These are phyloP conservation scores for Oreortyx pictus DNA, from an alignment of 2,797 vertebrate genomes.

Conservation along the genomic window DNA sequence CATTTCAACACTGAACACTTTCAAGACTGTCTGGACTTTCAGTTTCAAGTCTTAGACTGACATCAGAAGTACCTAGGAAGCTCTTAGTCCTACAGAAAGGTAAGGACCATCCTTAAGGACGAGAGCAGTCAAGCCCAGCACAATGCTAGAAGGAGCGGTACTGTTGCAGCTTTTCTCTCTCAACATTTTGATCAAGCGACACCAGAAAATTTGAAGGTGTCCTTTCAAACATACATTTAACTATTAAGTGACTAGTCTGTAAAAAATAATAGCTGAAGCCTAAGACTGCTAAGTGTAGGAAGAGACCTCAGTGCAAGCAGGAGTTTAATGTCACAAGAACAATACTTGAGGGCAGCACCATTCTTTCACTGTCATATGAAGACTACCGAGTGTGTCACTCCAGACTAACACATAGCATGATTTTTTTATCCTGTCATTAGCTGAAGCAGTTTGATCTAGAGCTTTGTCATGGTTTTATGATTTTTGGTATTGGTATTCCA, in stretches of 20 bases:
- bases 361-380: neutral
- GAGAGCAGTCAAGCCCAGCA: neutral
- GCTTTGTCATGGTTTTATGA: too few relatives aligned
- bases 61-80: neutral
- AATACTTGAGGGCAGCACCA: neutral
- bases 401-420: neutral
- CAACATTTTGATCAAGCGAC: fast-evolving
- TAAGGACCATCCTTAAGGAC: neutral
- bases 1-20: neutral
- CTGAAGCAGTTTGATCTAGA: neutral
- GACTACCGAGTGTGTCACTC: neutral
- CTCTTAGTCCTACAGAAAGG: neutral
- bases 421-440: neutral
- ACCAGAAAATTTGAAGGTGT: neutral
- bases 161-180: neutral
- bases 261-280: neutral
- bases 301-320: neutral
- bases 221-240: neutral
- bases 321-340: neutral
- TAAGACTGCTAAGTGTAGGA: neutral
- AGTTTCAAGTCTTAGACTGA: neutral
- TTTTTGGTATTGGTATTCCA: too few relatives aligned
- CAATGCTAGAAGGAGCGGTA: neutral
- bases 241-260: neutral
- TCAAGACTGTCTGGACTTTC: neutral